Base-by-base conservation (phyloP, 2,888 invertebrate genomes). In the Chorisops tibialis region DNA sequence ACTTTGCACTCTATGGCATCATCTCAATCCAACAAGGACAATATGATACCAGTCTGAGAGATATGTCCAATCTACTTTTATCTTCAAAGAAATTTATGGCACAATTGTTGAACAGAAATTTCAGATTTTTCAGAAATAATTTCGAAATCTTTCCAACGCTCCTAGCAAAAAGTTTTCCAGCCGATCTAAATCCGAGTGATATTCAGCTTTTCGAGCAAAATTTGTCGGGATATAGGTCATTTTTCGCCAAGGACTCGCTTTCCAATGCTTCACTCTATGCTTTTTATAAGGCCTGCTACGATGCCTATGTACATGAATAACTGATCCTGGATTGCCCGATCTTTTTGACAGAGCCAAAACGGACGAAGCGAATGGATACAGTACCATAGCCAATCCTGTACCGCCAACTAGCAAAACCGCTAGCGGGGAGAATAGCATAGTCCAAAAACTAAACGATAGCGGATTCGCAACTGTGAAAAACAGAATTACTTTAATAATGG, bases 281-380 rank as follows among this genome's bases (percentile, higher is more conserved):
- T 50, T 30, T n/a, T 51, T 41, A 39, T 37, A 24, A 4, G 18
- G 35, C 38, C 47, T 38, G 48, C 45, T 45, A 5, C 59, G 61
- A 48, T 66, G 65, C 35, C 61, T 51, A 49, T 66, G 67, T n/a
- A 66, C 47, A 5, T 66, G 43, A 37, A 65, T 49, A 37, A 49
- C 63, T 4, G 59, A 51, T 14, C 39, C 22, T 16, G 41, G 18
- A 7, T 48, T 22, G 12, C 18, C 12, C 7, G 58, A 45, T 14
- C 45, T 18, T 9, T 47, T 18, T 3, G 63, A 79, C 0, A 87
- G 84, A 63, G 58, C n/a, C 12, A 65, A 9, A 5, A 62, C 18
- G n/a, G 49, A 22, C 1, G 86, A 78, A 67, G 83, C 81, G 82
- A 83, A 87, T 0, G 87, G 87, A 61, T 87, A 83, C 65, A 87